These are phyloP conservation scores for Leuciscus idus DNA, from an alignment of 2,113 vertebrate species.

Conservation along the genomic window DNA sequence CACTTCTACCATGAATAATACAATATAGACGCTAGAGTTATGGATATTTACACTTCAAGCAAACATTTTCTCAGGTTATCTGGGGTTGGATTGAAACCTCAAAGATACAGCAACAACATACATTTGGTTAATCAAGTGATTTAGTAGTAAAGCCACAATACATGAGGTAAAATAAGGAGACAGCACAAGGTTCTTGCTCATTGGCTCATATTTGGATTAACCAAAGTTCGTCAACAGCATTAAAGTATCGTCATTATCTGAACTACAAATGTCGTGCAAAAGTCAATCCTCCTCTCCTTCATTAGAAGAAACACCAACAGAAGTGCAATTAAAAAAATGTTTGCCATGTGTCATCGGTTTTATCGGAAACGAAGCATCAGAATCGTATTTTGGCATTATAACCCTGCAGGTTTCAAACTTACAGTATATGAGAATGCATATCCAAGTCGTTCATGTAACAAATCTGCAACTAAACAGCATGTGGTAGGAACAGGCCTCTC, in stretches of 20 bases:
- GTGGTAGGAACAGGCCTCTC: not conserved
- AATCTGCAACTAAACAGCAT: not conserved
- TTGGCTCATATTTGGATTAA: not conserved
- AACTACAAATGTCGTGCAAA: not conserved
- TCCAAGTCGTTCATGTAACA: not conserved
- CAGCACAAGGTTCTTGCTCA: not conserved
- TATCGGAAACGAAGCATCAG: not conserved
- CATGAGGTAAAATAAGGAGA: not conserved
- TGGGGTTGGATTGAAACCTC: not conserved
- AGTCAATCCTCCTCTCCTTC: not conserved
- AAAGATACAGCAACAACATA: not conserved
- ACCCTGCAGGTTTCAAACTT: not conserved
- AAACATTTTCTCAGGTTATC: not conserved
- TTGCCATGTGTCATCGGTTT: not conserved
- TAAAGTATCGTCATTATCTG: not conserved
- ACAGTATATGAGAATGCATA: not conserved
- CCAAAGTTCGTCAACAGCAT: not conserved
- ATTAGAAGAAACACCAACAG: not conserved
- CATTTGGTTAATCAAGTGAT: not conserved
- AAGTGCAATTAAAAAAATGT: not conserved
- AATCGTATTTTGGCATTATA: not conserved
- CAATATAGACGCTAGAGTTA: not conserved
- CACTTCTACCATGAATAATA: not conserved
- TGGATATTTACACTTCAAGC: not conserved
- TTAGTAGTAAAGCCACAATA: constrained; percentile 6